Base-by-base conservation (phyloP, 1,140 invertebrate species). In the Ectropis grisescens region DNA sequence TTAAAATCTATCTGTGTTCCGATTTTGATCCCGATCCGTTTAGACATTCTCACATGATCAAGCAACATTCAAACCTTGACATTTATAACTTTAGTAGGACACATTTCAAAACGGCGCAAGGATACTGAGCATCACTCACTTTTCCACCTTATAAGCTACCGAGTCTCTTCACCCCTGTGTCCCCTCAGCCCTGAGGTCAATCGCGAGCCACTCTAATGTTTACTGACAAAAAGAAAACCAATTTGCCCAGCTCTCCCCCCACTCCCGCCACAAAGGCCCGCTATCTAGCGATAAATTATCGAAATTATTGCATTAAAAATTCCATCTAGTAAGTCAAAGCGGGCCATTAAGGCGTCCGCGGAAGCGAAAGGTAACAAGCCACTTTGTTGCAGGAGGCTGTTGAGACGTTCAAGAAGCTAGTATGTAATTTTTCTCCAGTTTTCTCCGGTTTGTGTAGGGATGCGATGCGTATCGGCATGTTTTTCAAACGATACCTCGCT, bases 301-400 rank as follows among this genome's bases (percentile, higher is more conserved):
- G 84, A 82, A 85, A 86, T 86, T 85, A 86, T 86, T 86, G 84
- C 85, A 86, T 86, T 86, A 86, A 86, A 86, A 86, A 86, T 85
- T 86, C 85, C 85, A 86, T 86, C 84, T 85, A 81, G 82, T 81
- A 82, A 84, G 82, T 84, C 84, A 85, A 85, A 85, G 84, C 62
- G 70, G 64, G 60, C 79, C 70, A 82, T 83, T 82, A 83, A 75
- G 48, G 47, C 51, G 41, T 43, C 41, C 32, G 29, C 32, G 27
- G 15, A 13, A 29, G 25, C 24, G 30, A 43, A 56, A 58, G 23
- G 47, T 27, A 41, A 36, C 44, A 47, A 41, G 29, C 29, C 24
- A 11, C 16, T 26, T 13, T 37, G 24, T 30, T 35, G 15, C 11
- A 4, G n/a, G 7, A 16, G 25, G 24, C 24, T 11, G 12, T 41